Conservation (phyloP, 2,888 invertebrate species). For the Caenorhabditis sulstoni region DNA sequence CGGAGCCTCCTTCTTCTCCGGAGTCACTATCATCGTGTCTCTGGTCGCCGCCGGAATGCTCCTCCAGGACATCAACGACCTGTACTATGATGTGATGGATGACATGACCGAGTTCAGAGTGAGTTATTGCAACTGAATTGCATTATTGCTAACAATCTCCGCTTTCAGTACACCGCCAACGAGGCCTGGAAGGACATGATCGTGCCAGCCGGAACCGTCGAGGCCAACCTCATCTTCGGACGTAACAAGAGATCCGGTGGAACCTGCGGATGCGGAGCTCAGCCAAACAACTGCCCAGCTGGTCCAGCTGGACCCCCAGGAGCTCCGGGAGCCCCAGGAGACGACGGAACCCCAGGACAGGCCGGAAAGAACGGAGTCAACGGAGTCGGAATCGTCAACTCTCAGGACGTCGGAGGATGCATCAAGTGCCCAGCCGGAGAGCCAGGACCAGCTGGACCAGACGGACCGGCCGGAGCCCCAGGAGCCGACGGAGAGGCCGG, state of each 20-base stretch:
- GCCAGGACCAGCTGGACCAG: conserved; percentile 71
- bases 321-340: conserved; percentile 68
- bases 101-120: conserved; percentile 75
- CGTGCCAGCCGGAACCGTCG: conserved; percentile 54
- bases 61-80: conserved; percentile 74
- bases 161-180: conserved; percentile 68
- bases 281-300: conserved; percentile 69
- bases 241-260: conserved; percentile 69
- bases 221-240: conserved; percentile 67
- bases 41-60: conserved; percentile 71
- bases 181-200: conserved; percentile 73
- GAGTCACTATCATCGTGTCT: conserved; percentile 69
- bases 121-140: conserved; percentile 21
- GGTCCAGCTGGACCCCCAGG: conserved; percentile 72
- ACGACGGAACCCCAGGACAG: conserved; percentile 69
- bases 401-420: conserved; percentile 65
- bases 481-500: conserved; percentile 70
- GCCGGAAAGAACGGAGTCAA: conserved; percentile 65
- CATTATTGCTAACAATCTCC: too few species aligned
- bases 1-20: conserved; percentile 68
- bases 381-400: conserved; percentile 61
- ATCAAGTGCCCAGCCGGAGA: conserved; percentile 73
- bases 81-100: conserved; percentile 73
- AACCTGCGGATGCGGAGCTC: conserved; percentile 66
- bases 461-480: conserved; percentile 68